Percentiles rank a stretch among this genome's conserved stretches.
These are phyloP conservation scores for Benitochromis conjunctus DNA, from an alignment of 2,113 vertebrate species.

Conservation along the genomic window DNA sequence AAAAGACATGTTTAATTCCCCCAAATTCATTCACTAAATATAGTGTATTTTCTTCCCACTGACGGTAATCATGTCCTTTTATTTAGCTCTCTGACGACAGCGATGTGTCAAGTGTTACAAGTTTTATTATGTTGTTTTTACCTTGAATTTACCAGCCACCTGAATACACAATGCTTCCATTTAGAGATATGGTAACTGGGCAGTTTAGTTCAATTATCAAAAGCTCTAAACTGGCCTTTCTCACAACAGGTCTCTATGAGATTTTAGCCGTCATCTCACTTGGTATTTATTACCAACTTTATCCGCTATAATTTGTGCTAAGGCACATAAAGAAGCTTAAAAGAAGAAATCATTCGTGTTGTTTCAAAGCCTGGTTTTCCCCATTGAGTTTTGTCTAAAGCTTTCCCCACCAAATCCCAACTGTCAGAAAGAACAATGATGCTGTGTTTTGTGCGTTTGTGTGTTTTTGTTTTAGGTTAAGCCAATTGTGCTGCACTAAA, in stretches of 20 bases:
- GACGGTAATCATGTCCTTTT: neutral
- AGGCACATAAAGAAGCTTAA: neutral
- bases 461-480: neutral
- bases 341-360: neutral
- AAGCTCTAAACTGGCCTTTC: neutral
- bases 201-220: neutral
- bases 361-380: neutral
- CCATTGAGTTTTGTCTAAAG: neutral
- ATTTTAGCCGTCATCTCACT: neutral
- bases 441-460: neutral
- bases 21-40: no score
- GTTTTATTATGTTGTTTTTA: neutral
- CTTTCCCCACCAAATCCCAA: neutral
- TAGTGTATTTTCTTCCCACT: neutral
- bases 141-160: neutral
- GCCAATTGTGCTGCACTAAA: conserved; percentile 12
- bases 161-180: neutral
- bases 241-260: neutral
- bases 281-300: neutral
- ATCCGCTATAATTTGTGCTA: neutral
- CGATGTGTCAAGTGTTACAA: neutral
- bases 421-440: neutral
- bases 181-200: neutral
- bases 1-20: neutral
- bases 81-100: neutral